A percentile compares a stretch with the other conserved stretches of the same genome.
These are phyloP conservation scores for Coracias cyanogaster DNA, from an alignment of 2,797 vertebrate species.

Conservation along the genomic window DNA sequence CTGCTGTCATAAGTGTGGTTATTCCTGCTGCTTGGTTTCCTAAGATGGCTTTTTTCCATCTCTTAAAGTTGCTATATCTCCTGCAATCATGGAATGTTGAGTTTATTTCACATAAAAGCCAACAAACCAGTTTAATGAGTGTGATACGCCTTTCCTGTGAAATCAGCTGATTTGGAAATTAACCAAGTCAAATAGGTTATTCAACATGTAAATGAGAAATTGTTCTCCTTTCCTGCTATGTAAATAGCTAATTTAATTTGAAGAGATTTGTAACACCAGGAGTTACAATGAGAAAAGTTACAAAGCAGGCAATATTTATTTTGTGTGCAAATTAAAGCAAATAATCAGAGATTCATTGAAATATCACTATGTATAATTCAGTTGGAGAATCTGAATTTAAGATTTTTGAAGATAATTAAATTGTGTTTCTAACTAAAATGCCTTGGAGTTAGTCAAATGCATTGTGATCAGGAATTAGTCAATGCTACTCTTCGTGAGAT, in stretches of 20 bases:
- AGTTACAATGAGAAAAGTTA: not conserved
- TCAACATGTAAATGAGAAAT: slow-evolving; percentile 2
- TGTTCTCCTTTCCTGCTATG: not conserved
- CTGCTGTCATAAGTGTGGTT: not conserved
- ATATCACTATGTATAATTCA: not conserved
- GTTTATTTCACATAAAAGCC: not conserved
- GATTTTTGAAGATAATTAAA: not conserved
- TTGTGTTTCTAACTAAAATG: not conserved
- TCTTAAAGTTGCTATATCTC: not conserved
- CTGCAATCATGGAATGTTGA: not conserved
- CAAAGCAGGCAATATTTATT: not conserved
- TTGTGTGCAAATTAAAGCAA: slow-evolving; percentile 1
- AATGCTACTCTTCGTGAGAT: not conserved
- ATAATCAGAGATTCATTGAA: not conserved
- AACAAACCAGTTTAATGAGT: not conserved
- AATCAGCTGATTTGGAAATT: not conserved
- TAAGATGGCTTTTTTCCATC: not conserved
- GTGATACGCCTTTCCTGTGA: not conserved
- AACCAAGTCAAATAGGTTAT: not conserved
- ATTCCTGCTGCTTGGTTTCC: not conserved
- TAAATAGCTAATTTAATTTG: slow-evolving; percentile 25
- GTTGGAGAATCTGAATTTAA: not conserved
- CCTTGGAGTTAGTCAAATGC: not conserved
- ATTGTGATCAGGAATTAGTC: not conserved
- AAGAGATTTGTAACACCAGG: not conserved